phyloP scores from a whole-genome alignment of 2,113 vertebrate species.

The Phaethon lepturus region DNA sequence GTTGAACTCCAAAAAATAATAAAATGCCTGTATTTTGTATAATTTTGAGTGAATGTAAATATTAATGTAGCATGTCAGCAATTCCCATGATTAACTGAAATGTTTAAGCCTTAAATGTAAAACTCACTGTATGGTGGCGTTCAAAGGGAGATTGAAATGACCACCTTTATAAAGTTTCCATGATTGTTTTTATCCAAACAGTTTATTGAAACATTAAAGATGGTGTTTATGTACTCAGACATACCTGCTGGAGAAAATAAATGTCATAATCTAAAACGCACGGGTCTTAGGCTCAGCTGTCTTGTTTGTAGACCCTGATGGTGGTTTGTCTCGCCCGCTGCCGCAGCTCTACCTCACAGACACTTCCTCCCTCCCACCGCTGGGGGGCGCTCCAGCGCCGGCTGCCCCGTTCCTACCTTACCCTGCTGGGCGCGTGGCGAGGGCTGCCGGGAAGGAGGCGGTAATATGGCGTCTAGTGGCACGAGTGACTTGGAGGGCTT shows the following conservation, averaged over 20 bases:
- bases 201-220: neutral
- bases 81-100: neutral
- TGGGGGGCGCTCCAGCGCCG: neutral
- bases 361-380: too few species aligned
- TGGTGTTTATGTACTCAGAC: neutral
- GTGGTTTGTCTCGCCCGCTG: too few species aligned
- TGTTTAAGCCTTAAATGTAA: conserved; percentile 25
- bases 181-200: neutral
- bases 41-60: neutral
- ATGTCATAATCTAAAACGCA: neutral
- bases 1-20: neutral
- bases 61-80: neutral
- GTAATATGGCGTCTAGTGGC: fast-evolving
- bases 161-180: neutral
- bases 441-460: neutral
- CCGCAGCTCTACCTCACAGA: too few species aligned
- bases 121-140: fast-evolving
- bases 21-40: conserved; percentile 57
- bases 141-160: neutral
- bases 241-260: conserved; percentile 29
- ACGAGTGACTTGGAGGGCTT: fast-evolving
- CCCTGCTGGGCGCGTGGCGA: too few species aligned
- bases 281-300: fast-evolving
- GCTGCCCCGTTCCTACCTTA: fast-evolving
- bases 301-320: fast-evolving